Conservation (phyloP, 1,140 invertebrate genomes). For the Bombus picipes region DNA sequence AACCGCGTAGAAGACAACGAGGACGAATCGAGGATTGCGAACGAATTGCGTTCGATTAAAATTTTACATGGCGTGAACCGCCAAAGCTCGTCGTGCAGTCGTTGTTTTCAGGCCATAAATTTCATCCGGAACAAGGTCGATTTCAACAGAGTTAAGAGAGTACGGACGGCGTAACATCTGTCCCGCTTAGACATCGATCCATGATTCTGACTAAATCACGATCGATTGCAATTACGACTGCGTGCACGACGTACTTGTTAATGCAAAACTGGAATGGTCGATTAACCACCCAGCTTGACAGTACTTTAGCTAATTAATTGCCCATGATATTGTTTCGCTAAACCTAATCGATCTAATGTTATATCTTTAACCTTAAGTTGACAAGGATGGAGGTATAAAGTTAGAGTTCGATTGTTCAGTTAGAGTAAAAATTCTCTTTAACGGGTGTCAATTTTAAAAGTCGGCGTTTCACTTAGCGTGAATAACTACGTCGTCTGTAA, state of each 20-base stretch:
- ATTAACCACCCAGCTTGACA: neutral
- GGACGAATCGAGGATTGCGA: neutral
- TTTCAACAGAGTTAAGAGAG: neutral
- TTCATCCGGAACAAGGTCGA: neutral
- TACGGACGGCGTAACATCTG: neutral
- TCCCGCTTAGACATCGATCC: conserved; percentile 9
- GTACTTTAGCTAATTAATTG: neutral
- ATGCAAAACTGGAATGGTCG: conserved; percentile 11
- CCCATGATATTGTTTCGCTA: neutral
- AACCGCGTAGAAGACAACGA: no score
- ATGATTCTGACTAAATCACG: conserved; percentile 32
- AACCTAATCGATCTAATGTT: neutral
- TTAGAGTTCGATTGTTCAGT: no score
- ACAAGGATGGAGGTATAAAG: no score
- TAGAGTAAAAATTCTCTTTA: no score
- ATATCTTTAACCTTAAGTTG: neutral
- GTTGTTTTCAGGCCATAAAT: conserved; percentile 30
- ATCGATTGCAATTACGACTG: conserved; percentile 17
- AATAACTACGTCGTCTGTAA: no score
- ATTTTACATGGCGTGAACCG: neutral
- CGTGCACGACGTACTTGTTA: neutral
- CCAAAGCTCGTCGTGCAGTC: neutral
- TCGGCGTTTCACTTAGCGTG: no score
- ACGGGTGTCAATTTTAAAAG: no score
- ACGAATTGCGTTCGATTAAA: conserved; percentile 17